Evolutionary conservation across 92 coral and sea anemone species (phyloP).

Genomic region (Porites cylindrica): DNA sequence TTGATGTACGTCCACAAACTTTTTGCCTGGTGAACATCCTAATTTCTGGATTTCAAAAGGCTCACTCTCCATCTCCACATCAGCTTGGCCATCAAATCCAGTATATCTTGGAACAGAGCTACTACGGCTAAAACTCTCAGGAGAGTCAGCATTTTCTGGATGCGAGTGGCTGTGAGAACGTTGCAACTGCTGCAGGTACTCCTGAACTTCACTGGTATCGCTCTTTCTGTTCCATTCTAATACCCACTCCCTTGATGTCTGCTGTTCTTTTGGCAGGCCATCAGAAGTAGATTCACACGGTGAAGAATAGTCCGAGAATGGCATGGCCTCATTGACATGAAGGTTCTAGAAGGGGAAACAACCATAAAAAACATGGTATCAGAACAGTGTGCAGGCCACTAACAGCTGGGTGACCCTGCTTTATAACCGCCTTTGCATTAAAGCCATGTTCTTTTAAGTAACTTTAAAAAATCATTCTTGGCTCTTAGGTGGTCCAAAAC

Average conservation of each 20-base stretch:
- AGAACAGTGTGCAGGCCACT: not conserved
- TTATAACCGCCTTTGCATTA: no score
- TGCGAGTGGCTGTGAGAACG: conserved; percentile 78
- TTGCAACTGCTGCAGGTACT: conserved; percentile 43
- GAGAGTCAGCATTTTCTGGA: conserved; percentile 70
- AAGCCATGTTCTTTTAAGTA: no score
- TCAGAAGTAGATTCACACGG: conserved; percentile 15
- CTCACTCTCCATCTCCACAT: conserved; percentile 89
- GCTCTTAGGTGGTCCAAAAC: no score
- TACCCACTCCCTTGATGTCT: conserved; percentile 92
- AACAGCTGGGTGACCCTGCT: not conserved
- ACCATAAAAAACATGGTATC: not conserved
- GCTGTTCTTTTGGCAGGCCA: conserved; percentile 79
- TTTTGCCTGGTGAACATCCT: conserved; percentile 50
- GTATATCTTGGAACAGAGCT: conserved; percentile 73
- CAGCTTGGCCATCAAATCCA: conserved; percentile 61
- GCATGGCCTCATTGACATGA: conserved; percentile 62
- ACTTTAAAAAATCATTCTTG: no score
- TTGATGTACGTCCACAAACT: conserved; percentile 60
- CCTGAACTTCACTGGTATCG: conserved; percentile 68
- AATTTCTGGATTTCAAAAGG: conserved; percentile 57
- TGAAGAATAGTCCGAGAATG: conserved; percentile 35
- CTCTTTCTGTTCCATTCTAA: conserved; percentile 89
- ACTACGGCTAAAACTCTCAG: conserved; percentile 73
- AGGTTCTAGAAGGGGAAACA: conserved; percentile 25